Evolutionary conservation across 2,113 vertebrate genomes (phyloP).

Genomic region (Danio rerio): DNA sequence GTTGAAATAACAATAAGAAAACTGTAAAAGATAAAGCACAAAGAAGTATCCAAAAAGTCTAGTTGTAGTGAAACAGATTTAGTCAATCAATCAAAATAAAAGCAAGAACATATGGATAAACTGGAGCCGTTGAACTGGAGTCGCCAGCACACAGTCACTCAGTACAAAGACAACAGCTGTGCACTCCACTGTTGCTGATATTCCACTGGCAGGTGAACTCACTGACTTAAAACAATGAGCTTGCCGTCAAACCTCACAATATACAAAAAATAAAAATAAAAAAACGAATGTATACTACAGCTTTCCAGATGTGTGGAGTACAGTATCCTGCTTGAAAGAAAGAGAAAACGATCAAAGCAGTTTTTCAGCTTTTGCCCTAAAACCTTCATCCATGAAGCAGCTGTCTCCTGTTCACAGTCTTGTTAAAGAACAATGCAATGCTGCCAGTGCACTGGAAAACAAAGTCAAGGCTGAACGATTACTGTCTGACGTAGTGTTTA

Average conservation of each 20-base stretch:
- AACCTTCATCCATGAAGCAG: slow-evolving; percentile 1
- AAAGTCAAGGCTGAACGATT: neutral
- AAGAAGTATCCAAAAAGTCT: neutral
- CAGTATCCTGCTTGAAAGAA: neutral
- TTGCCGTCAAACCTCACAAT: neutral
- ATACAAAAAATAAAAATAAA: no score
- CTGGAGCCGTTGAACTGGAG: neutral
- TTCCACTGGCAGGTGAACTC: neutral
- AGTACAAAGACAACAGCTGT: slow-evolving; percentile 14
- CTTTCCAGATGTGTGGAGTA: neutral
- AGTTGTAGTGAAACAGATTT: neutral
- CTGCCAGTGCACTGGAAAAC: neutral
- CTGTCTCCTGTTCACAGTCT: slow-evolving; percentile 8
- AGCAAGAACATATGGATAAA: slow-evolving; percentile 16
- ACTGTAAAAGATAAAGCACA: neutral
- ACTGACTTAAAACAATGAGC: slow-evolving; percentile 23
- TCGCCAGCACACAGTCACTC: neutral
- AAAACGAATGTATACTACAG: neutral
- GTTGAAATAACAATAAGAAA: neutral
- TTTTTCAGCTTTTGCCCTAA: neutral
- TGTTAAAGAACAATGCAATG: slow-evolving; percentile 11
- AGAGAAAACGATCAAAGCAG: neutral
- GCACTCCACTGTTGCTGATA: neutral
- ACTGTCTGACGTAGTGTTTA: neutral
- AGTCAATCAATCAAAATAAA: slow-evolving; percentile 5